A percentile compares a stretch with the other conserved stretches of the same genome.
Evolutionary conservation across 2,888 invertebrate species (phyloP).

Genomic region (Gnatocerus cornutus): DNA sequence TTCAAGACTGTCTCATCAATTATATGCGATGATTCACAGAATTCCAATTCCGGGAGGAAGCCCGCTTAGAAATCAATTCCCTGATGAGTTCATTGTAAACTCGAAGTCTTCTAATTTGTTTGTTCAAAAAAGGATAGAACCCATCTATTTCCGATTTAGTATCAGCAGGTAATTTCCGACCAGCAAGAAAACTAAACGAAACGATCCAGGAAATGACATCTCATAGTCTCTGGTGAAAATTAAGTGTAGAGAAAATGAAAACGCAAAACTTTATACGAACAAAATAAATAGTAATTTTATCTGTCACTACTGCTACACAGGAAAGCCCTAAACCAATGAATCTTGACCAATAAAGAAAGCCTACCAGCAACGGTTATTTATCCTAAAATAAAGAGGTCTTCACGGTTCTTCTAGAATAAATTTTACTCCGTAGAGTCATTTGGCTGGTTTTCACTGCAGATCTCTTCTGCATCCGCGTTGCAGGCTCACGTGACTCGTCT

Average conservation of each 20-base stretch:
- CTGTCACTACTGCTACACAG: too few relatives aligned
- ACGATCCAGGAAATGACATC: too few relatives aligned
- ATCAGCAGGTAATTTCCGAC: constrained; percentile 5
- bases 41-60: not conserved
- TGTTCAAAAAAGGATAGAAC: not conserved
- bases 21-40: constrained; percentile 22
- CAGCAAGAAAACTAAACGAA: not conserved
- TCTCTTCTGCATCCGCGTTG: constrained; percentile 16
- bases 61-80: constrained; percentile 19
- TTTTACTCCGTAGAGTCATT: not conserved
- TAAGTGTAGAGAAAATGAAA: too few relatives aligned
- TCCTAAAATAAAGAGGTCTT: not conserved
- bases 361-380: not conserved
- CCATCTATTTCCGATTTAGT: not conserved
- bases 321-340: too few relatives aligned
- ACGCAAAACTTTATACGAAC: too few relatives aligned
- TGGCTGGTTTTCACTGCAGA: not conserved
- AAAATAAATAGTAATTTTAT: too few relatives aligned
- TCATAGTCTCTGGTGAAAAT: too few relatives aligned
- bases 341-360: too few relatives aligned
- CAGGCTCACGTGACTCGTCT: constrained; percentile 10
- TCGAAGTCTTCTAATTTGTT: constrained; percentile 7
- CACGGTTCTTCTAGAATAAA: not conserved
- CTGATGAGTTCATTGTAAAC: constrained; percentile 11
- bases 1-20: constrained; percentile 28